Conservation (phyloP, 2,113 vertebrate species). For the Seriola quinqueradiata region DNA sequence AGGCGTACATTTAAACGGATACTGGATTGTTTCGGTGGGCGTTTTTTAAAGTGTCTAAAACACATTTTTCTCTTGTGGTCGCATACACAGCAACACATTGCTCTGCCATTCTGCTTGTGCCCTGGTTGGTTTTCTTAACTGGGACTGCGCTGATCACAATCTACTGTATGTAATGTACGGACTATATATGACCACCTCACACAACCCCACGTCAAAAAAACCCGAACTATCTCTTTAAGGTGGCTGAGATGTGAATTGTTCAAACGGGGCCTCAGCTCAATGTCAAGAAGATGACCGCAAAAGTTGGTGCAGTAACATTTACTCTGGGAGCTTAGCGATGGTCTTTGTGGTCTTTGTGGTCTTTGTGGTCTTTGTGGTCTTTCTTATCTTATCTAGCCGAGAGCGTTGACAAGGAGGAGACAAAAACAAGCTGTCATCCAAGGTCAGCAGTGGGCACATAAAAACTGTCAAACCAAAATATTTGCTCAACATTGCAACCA, state of each 20-base stretch:
- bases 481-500: constrained; percentile 26
- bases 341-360: background rate
- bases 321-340: background rate
- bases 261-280: background rate
- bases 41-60: too few relatives aligned
- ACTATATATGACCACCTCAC: too few relatives aligned
- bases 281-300: background rate
- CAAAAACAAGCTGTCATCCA: constrained; percentile 32
- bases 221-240: background rate
- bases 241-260: background rate
- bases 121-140: too few relatives aligned
- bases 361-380: background rate
- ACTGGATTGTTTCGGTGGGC: too few relatives aligned
- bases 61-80: too few relatives aligned
- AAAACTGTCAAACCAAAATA: constrained; percentile 48
- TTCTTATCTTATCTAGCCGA: constrained; percentile 16
- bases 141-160: too few relatives aligned
- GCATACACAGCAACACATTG: too few relatives aligned
- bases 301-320: background rate
- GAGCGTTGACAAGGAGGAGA: constrained; percentile 35
- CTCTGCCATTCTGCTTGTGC: too few relatives aligned
- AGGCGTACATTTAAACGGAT: too few relatives aligned
- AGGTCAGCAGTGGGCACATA: constrained; percentile 15
- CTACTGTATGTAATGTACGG: too few relatives aligned
- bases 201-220: too few relatives aligned